Base-by-base conservation (phyloP, 1,140 invertebrate species). In the Anadara kagoshimensis region DNA sequence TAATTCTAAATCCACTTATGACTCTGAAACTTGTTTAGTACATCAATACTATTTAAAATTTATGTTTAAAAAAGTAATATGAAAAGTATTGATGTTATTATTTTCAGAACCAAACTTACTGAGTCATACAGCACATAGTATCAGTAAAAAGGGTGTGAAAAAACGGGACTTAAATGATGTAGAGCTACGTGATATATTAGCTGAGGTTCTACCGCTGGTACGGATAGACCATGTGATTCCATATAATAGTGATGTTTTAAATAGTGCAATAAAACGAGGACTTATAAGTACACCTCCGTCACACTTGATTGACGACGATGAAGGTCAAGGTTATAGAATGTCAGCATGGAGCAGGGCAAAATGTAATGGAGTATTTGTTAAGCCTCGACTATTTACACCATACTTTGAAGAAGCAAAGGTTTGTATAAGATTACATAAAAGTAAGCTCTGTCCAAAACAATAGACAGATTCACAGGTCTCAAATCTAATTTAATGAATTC, bases 331-430 rank as follows among this genome's bases (percentile, higher is more conserved):
- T 10, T 72, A 93, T 85, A 89, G 92, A 26, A 92, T 81, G 0
- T 94, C 95, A 83, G 94, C 96, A 36, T 97, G 96, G 96, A 94
- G 96, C 78, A 91, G 94, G 53, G 93, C 94, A 58, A 92, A 92
- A 16, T 94, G 94, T 82, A 94, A 94, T 84, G 95, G 95, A 54
- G 90, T 95, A 36, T 96, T 94, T 89, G 93, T 96, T 0, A 93
- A 94, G 78, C 95, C 96, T 56, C 91, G 97, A 26, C 92, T 97
- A 43, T 98, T 97, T 88, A 94, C 95, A 91, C 96, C 96, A 18
- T 97, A 97, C 88, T 95, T 96, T 80, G 96, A 98, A 85, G 96
- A 98, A 91, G 93, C 95, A 1, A 97, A 97, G 92, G 94, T 94
- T 86, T 12, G n/a, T n/a, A n/a, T n/a, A n/a, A n/a, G n/a, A n/a